Percentiles rank a stretch among this genome's conserved stretches.
These are phyloP conservation scores for Cyclura pinguis DNA, from an alignment of 2,797 vertebrate species.

Conservation along the genomic window DNA sequence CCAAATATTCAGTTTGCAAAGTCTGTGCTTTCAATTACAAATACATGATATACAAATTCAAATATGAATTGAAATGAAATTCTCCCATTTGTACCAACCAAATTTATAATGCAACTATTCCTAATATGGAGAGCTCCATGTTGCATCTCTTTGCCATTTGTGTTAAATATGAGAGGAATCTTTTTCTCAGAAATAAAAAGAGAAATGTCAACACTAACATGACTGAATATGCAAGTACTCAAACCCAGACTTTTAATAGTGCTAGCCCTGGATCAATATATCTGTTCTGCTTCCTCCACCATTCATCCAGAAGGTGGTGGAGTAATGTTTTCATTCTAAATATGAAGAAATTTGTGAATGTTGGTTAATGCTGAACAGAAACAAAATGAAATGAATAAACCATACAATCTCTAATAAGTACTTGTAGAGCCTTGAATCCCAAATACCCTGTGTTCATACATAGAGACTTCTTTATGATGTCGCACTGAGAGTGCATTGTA, in stretches of 20 bases:
- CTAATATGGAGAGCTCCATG: neutral
- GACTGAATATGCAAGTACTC: neutral
- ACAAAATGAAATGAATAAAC: no score
- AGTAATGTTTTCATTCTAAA: neutral
- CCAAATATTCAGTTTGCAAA: neutral
- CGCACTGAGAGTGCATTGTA: neutral
- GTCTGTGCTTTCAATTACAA: no score
- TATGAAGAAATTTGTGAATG: no score
- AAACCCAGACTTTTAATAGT: neutral
- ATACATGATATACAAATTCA: no score
- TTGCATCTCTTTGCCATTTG: neutral
- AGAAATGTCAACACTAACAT: neutral
- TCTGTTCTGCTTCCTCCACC: neutral
- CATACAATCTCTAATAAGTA: no score
- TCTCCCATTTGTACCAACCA: neutral
- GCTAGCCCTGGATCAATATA: neutral
- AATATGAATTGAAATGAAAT: neutral
- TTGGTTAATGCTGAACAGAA: no score
- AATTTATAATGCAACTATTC: neutral
- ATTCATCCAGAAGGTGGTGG: neutral
- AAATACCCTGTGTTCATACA: neutral
- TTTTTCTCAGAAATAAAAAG: neutral
- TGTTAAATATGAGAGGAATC: neutral
- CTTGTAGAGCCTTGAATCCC: neutral
- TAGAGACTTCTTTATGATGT: neutral